Evolutionary conservation across 2,113 vertebrate species (phyloP).

Genomic region (Dasypus novemcinctus): DNA sequence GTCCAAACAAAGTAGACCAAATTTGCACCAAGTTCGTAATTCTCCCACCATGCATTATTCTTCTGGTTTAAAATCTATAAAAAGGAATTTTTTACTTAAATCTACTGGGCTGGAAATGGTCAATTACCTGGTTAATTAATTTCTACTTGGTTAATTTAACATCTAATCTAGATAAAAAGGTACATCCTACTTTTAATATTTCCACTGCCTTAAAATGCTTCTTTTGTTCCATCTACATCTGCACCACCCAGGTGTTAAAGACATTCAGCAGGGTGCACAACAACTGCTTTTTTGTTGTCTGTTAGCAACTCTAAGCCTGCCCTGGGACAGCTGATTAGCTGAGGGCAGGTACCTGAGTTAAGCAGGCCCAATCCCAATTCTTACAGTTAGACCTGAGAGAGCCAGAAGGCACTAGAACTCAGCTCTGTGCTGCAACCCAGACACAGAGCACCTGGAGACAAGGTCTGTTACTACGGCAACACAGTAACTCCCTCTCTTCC

Average conservation of each 20-base stretch:
- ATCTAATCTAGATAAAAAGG: background rate
- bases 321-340: background rate
- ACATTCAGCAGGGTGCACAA: background rate
- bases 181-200: background rate
- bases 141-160: background rate
- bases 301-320: background rate
- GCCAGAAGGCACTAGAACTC: background rate
- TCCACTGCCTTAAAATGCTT: background rate
- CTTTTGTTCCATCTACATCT: background rate
- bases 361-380: too few species aligned
- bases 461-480: background rate
- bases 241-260: fast-evolving
- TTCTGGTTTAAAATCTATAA: background rate
- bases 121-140: background rate
- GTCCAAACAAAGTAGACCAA: background rate
- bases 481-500: fast-evolving
- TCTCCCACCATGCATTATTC: background rate
- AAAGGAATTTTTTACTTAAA: background rate
- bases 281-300: too few species aligned
- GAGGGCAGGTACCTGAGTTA: background rate
- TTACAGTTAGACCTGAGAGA: background rate
- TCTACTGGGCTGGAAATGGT: background rate
- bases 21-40: background rate
- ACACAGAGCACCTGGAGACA: background rate
- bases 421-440: background rate